These are phyloP conservation scores for Malurus cyaneus DNA, from an alignment of 2,113 vertebrate species.

Conservation along the genomic window DNA sequence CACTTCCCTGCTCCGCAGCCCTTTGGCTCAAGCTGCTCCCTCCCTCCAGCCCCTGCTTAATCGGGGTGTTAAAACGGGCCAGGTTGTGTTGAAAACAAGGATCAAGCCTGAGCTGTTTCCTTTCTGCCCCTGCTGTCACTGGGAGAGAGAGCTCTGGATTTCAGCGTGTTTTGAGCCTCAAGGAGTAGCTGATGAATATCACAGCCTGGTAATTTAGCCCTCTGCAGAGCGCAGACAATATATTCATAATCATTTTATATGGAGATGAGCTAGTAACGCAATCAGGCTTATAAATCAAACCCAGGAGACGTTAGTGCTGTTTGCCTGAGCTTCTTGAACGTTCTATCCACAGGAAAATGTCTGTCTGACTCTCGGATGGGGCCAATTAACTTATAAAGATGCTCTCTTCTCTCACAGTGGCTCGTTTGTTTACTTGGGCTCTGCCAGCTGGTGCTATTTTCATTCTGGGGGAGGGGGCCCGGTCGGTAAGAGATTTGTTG, in stretches of 20 bases:
- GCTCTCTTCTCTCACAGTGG: background rate
- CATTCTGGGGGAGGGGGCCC: background rate
- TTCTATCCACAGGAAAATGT: background rate
- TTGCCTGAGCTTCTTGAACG: background rate
- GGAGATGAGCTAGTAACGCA: constrained; percentile 6
- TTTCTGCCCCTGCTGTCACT: background rate
- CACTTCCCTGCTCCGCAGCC: background rate
- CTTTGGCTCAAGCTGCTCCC: background rate
- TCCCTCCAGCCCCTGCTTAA: background rate
- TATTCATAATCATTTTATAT: constrained; percentile 32
- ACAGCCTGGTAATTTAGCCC: background rate
- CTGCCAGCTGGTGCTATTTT: background rate
- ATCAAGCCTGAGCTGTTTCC: background rate
- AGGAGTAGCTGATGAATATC: constrained; percentile 4
- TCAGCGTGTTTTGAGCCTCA: background rate
- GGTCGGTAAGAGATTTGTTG: background rate
- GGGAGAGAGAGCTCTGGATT: background rate
- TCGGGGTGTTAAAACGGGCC: background rate
- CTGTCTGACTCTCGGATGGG: background rate
- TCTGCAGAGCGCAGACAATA: constrained; percentile 7
- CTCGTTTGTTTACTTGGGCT: constrained; percentile 24
- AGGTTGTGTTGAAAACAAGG: background rate
- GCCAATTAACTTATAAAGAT: constrained; percentile 37
- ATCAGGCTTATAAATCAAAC: constrained; percentile 32
- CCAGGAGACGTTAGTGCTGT: constrained; percentile 19